These are phyloP conservation scores for Columba livia DNA, from an alignment of 2,113 vertebrate genomes.

Conservation along the genomic window DNA sequence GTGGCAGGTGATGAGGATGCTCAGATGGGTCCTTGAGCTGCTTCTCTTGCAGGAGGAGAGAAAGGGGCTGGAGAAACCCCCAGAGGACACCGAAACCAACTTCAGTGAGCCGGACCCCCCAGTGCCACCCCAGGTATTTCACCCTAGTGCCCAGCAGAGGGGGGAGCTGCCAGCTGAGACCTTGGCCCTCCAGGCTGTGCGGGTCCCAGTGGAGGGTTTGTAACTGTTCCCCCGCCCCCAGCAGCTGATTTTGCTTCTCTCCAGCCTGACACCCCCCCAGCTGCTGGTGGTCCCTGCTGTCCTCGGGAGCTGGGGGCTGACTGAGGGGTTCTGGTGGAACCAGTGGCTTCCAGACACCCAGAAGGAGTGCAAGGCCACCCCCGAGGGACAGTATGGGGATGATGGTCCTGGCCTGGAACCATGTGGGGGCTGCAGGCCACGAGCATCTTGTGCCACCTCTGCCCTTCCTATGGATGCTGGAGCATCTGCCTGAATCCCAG, in stretches of 20 bases:
- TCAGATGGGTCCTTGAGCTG: background rate
- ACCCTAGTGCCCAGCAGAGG: background rate
- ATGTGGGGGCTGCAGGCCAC: accelerated
- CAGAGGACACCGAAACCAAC: accelerated
- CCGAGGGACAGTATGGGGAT: background rate
- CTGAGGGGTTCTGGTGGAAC: background rate
- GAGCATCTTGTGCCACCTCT: accelerated
- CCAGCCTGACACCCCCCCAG: accelerated
- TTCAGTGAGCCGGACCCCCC: accelerated
- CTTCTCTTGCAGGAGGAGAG: background rate
- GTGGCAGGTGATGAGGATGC: background rate
- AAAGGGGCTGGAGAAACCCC: accelerated
- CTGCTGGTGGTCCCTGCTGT: accelerated
- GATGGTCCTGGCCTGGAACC: too few species aligned
- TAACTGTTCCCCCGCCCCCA: too few species aligned
- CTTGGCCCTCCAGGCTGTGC: background rate
- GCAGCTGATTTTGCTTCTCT: background rate
- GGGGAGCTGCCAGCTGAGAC: background rate
- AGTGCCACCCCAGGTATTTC: background rate
- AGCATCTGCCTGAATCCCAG: accelerated
- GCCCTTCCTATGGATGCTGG: accelerated
- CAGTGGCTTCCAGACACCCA: background rate
- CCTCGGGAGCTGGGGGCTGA: accelerated
- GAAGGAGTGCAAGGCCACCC: background rate
- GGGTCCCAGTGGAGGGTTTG: too few species aligned